A percentile compares a stretch with the other conserved stretches of the same genome.
Evolutionary conservation across 1,140 invertebrate species (phyloP).

Genomic region (Belonocnema kinseyi): DNA sequence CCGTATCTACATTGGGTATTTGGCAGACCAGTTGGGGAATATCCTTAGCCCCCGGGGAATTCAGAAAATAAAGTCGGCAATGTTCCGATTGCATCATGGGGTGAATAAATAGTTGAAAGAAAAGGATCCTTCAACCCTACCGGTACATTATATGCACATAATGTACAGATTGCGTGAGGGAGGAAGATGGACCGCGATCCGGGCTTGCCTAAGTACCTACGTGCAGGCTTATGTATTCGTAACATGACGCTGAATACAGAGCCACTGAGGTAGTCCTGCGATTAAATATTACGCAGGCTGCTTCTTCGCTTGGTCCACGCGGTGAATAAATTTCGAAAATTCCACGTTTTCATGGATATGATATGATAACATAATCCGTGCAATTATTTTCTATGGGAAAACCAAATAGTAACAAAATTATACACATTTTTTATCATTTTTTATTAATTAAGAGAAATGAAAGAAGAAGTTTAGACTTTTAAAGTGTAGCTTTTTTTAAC

Average conservation of each 20-base stretch:
- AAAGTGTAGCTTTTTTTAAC: no score
- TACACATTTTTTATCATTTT: no score
- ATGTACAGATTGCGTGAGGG: constrained; percentile 34
- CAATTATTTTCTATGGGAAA: constrained; percentile 37
- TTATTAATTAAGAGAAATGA: no score
- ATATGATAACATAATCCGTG: not conserved
- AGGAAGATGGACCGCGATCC: constrained; percentile 28
- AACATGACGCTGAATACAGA: constrained; percentile 26
- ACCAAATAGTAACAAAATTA: constrained; percentile 28
- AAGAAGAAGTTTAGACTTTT: no score
- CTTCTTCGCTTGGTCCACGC: constrained; percentile 12
- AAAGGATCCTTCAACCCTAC: constrained; percentile 26
- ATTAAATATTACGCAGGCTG: constrained; percentile 31
- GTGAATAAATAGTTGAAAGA: constrained; percentile 35
- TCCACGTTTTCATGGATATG: not conserved
- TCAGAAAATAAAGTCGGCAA: constrained; percentile 29
- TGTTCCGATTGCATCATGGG: constrained; percentile 32
- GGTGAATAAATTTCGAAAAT: constrained; percentile 37
- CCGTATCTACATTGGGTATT: not conserved
- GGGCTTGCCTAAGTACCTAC: constrained; percentile 18
- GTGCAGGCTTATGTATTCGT: constrained; percentile 31
- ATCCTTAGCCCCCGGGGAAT: constrained; percentile 16
- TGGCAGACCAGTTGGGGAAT: not conserved
- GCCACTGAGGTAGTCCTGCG: not conserved
- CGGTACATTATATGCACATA: constrained; percentile 28